A percentile compares a stretch with the other conserved stretches of the same genome.
Conservation (phyloP, 30 jellyfish, hydroid and myxozoan species). For the Chironex yamaguchii region DNA sequence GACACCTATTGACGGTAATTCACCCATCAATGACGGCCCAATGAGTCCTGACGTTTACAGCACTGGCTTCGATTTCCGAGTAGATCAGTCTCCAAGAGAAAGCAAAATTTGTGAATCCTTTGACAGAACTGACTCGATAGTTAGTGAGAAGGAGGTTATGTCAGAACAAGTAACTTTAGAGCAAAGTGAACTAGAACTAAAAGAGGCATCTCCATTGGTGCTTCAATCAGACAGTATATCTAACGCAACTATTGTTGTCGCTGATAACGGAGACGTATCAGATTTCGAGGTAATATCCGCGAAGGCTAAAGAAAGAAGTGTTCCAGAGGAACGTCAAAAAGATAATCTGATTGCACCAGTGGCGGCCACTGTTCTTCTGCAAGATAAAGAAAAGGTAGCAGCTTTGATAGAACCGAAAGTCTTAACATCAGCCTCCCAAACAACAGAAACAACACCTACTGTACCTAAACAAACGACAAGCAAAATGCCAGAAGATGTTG, state of each 20-base stretch:
- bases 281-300: background rate
- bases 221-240: background rate
- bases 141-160: background rate
- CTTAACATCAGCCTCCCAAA: background rate
- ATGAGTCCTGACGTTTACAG: background rate
- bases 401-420: background rate
- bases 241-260: background rate
- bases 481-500: background rate
- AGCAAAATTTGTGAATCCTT: background rate
- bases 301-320: background rate
- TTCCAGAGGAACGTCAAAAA: background rate
- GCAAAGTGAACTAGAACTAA: background rate
- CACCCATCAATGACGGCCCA: background rate
- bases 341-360: background rate
- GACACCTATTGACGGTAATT: conserved; percentile 6
- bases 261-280: background rate
- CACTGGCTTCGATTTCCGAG: background rate
- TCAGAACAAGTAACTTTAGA: background rate
- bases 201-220: background rate
- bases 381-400: background rate
- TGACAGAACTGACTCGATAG: background rate
- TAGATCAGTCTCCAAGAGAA: background rate
- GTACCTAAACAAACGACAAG: background rate
- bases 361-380: background rate
- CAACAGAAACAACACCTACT: background rate